Conservation (phyloP, 2,888 invertebrate species). For the Andrena fulva region DNA sequence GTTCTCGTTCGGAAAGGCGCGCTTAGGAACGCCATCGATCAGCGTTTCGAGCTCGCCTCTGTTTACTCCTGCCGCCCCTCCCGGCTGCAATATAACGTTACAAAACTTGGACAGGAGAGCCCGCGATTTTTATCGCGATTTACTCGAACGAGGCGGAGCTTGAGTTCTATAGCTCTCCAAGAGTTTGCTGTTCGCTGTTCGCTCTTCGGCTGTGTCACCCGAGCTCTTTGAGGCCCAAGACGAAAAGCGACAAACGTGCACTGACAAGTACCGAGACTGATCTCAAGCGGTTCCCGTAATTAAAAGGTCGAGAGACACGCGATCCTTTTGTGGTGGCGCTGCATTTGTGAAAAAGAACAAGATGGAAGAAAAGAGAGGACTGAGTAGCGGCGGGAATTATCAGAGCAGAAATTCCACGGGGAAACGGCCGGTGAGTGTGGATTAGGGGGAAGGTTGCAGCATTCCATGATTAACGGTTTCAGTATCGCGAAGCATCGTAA, state of each 20-base stretch:
- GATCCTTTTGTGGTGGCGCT: slow-evolving; percentile 21
- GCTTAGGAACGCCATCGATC: slow-evolving; percentile 43
- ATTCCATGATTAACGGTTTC: too few species aligned
- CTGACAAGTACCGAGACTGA: neutral
- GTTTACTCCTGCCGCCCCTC: slow-evolving; percentile 4
- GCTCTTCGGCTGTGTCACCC: neutral
- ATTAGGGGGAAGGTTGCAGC: slow-evolving; percentile 4
- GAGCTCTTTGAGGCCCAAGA: neutral
- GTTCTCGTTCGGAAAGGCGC: slow-evolving; percentile 15
- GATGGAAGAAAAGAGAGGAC: neutral
- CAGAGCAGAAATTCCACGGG: slow-evolving; percentile 53
- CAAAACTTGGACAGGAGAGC: slow-evolving; percentile 12
- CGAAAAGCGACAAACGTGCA: too few species aligned
- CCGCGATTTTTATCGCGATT: slow-evolving; percentile 29
- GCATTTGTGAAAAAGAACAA: neutral
- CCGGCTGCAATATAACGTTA: slow-evolving; percentile 12
- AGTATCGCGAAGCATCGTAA: too few species aligned
- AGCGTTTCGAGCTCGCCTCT: slow-evolving; percentile 21
- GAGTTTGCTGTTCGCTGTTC: too few species aligned
- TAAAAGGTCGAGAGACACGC: slow-evolving; percentile 35
- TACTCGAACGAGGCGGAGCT: neutral
- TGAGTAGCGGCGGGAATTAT: slow-evolving; percentile 51
- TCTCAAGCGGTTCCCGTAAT: slow-evolving; percentile 14
- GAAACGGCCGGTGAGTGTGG: slow-evolving; percentile 35
- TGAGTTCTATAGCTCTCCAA: too few species aligned